Evolutionary conservation across 2,888 invertebrate genomes (phyloP).

Genomic region (Polyommatus iphigenia): DNA sequence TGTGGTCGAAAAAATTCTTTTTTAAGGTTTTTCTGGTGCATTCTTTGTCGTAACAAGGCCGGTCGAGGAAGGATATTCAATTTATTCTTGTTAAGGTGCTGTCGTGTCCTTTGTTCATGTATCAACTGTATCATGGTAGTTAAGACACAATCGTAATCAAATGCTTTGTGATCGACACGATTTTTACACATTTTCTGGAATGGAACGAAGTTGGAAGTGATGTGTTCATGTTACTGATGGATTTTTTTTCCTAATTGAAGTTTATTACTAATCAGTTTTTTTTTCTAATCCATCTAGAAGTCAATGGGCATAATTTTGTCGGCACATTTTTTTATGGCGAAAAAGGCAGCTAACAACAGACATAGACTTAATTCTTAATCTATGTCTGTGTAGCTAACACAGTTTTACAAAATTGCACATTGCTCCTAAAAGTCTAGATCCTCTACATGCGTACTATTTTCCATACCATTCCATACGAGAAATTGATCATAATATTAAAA

Average conservation of each 20-base stretch:
- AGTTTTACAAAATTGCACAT: no score
- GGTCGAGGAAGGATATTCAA: constrained; percentile 61
- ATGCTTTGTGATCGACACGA: constrained; percentile 27
- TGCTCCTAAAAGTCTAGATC: no score
- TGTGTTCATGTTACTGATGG: neutral
- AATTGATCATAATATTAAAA: no score
- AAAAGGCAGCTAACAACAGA: no score
- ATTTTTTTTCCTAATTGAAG: neutral
- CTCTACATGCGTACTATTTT: no score
- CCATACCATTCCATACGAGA: no score
- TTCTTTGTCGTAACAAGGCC: constrained; percentile 37
- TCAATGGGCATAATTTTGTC: no score
- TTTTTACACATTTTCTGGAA: neutral
- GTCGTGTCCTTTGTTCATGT: constrained; percentile 56
- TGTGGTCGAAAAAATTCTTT: constrained; percentile 44
- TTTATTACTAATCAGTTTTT: neutral
- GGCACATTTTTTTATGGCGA: no score
- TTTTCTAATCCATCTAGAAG: no score
- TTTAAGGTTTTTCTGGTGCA: constrained; percentile 41
- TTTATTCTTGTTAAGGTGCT: constrained; percentile 60
- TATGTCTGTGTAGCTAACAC: no score
- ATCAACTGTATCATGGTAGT: constrained; percentile 41
- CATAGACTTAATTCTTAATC: no score
- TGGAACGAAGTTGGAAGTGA: neutral
- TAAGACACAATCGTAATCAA: constrained; percentile 33